phyloP scores from a whole-genome alignment of 2,797 vertebrate genomes.

The Cirrhinus molitorella region DNA sequence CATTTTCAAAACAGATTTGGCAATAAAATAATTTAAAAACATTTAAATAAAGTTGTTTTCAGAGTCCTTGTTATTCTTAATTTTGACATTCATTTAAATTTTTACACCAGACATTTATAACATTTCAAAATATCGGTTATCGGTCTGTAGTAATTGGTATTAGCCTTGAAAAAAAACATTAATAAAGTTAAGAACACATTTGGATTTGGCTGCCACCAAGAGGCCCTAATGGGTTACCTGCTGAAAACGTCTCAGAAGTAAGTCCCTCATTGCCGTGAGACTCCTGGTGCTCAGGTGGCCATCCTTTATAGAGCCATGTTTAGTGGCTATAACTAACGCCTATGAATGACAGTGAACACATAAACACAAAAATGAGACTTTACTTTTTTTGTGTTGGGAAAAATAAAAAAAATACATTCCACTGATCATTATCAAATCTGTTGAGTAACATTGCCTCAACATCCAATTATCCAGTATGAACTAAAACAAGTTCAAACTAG shows the following conservation, averaged over 20 bases:
- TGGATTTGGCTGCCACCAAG: background rate
- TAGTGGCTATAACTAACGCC: conserved; percentile 85
- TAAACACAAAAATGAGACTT: background rate
- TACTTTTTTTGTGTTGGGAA: background rate
- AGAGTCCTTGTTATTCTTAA: too few relatives aligned
- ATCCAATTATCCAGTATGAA: background rate
- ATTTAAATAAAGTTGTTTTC: too few relatives aligned
- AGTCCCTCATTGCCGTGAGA: conserved; percentile 87
- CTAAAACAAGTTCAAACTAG: background rate
- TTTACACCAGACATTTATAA: too few relatives aligned
- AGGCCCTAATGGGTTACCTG: conserved; percentile 79
- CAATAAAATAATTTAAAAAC: too few relatives aligned
- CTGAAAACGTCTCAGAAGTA: conserved; percentile 86
- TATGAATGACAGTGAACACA: conserved; percentile 62
- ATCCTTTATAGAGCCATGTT: conserved; percentile 81
- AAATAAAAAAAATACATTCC: background rate
- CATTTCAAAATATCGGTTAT: too few relatives aligned
- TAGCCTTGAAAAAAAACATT: too few relatives aligned
- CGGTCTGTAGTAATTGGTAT: too few relatives aligned
- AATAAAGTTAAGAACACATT: background rate
- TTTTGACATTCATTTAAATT: too few relatives aligned
- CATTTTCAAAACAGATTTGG: too few relatives aligned
- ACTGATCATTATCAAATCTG: background rate
- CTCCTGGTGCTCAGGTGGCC: conserved; percentile 87
- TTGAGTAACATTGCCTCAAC: background rate